phyloP scores from a whole-genome alignment of 1,140 invertebrate species.

The Bicyclus anynana region DNA sequence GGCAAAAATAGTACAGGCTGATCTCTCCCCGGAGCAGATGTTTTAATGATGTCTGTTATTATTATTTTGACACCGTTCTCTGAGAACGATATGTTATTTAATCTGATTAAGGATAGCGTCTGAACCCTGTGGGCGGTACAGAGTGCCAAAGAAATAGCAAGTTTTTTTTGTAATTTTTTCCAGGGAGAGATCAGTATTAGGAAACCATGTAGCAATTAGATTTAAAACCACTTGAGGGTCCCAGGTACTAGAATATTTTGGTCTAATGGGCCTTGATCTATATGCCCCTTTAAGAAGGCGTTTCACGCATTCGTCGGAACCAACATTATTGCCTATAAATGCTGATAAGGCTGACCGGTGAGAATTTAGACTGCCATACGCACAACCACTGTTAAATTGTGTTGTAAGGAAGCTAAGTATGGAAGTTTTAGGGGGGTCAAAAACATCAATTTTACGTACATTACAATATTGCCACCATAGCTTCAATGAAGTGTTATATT shows the following conservation, averaged over 20 bases:
- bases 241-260: background rate
- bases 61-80: background rate
- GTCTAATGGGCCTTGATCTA: background rate
- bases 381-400: constrained; percentile 23
- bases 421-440: background rate
- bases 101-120: constrained; percentile 25
- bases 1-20: constrained; percentile 15
- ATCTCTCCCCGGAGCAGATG: background rate
- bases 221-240: constrained; percentile 9
- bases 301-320: background rate
- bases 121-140: constrained; percentile 38
- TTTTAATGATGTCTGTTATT: constrained; percentile 18
- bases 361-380: constrained; percentile 26
- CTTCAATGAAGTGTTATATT: background rate
- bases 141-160: constrained; percentile 26
- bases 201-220: constrained; percentile 18
- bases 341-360: constrained; percentile 27
- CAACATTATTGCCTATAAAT: constrained; percentile 8
- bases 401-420: constrained; percentile 16
- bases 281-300: background rate
- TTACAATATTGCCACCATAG: constrained; percentile 9
- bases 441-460: background rate
- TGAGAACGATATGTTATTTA: constrained; percentile 18
- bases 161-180: constrained; percentile 28
- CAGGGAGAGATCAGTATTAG: constrained; percentile 7